phyloP scores from a whole-genome alignment of 2,888 invertebrate species.

The Herminia tarsipennalis region DNA sequence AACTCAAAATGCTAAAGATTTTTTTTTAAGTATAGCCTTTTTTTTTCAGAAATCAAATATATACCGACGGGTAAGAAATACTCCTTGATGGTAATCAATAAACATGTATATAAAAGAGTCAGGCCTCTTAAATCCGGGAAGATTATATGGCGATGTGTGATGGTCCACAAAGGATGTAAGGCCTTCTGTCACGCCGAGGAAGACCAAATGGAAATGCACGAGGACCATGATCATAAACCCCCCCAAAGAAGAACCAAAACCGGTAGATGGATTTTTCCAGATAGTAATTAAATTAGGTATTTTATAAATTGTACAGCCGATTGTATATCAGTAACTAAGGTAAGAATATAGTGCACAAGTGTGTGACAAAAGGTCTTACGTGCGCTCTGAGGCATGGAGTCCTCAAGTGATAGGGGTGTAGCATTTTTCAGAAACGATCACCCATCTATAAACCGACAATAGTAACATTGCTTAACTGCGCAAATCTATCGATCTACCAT shows the following conservation, averaged over 20 bases:
- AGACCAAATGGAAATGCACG: conserved; percentile 13
- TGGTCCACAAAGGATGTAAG: conserved; percentile 53
- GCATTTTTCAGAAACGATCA: too few relatives aligned
- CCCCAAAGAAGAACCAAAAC: conserved; percentile 44
- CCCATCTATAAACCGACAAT: too few relatives aligned
- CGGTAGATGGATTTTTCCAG: conserved; percentile 28
- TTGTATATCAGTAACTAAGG: too few relatives aligned
- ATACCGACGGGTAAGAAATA: conserved; percentile 53
- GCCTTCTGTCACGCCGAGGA: conserved; percentile 28
- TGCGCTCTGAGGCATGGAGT: too few relatives aligned
- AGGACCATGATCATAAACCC: conserved; percentile 36
- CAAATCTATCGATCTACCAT: too few relatives aligned
- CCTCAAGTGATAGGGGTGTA: too few relatives aligned
- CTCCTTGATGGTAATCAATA: conserved; percentile 48
- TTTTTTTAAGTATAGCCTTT: too few relatives aligned
- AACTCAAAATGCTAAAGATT: too few relatives aligned
- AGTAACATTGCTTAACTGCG: too few relatives aligned
- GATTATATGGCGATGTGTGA: conserved; percentile 54
- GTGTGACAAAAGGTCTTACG: too few relatives aligned
- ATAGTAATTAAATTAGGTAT: neutral
- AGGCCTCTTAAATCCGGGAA: conserved; percentile 50
- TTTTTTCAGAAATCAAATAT: conserved; percentile 37
- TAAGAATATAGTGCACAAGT: too few relatives aligned
- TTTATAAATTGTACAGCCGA: too few relatives aligned
- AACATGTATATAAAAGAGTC: conserved; percentile 53